Conservation (phyloP, 2,888 invertebrate genomes). For the Litoditis marina region DNA sequence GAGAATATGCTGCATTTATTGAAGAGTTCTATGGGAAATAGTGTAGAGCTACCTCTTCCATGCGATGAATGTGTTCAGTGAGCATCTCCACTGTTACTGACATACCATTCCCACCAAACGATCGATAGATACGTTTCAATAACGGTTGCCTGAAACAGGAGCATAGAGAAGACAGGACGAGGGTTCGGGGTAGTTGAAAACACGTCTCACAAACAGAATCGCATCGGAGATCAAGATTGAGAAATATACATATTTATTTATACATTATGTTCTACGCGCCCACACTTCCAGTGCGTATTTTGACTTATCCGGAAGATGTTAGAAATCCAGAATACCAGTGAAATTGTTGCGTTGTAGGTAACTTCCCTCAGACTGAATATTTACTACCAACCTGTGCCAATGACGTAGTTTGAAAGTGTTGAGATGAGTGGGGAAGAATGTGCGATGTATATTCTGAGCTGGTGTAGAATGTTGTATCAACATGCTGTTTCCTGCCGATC, state of each 20-base stretch:
- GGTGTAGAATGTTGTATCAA: conserved; percentile 90
- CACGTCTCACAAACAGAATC: too few species aligned
- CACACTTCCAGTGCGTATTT: too few species aligned
- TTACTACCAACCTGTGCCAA: conserved; percentile 74
- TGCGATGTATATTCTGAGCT: conserved; percentile 85
- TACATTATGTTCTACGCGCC: too few species aligned
- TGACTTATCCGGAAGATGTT: too few species aligned
- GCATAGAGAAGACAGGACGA: too few species aligned
- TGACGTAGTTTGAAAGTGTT: conserved; percentile 78
- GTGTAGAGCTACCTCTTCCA: conserved; percentile 72
- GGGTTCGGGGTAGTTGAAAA: too few species aligned
- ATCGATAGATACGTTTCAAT: conserved; percentile 23
- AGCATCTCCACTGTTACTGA: conserved; percentile 71
- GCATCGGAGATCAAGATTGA: too few species aligned
- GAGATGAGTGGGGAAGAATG: conserved; percentile 93
- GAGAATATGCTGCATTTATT: not conserved
- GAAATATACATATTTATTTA: too few species aligned
- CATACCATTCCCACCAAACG: conserved; percentile 20
- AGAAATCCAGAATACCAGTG: too few species aligned
- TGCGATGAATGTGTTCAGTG: conserved; percentile 84
- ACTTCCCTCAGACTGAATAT: too few species aligned
- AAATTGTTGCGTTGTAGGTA: too few species aligned
- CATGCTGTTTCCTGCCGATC: conserved; percentile 27
- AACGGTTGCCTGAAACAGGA: conserved; percentile 21
- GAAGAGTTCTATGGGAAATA: too few species aligned